A percentile compares a stretch with the other conserved stretches of the same genome.
These are phyloP conservation scores for Piezodorus guildinii DNA, from an alignment of 1,140 invertebrate species.

Conservation along the genomic window DNA sequence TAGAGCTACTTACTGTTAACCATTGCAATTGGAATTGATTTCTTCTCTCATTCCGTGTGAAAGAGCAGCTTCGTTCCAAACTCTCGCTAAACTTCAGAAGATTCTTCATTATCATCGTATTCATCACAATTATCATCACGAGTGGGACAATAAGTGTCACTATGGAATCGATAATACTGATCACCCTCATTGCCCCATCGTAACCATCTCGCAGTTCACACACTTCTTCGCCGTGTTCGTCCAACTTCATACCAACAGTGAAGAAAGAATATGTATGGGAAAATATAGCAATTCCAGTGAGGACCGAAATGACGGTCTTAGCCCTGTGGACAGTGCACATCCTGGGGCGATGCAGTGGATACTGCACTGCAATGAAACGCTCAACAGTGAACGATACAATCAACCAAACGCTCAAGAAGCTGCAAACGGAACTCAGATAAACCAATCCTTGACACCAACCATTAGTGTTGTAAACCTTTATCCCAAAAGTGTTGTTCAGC, in stretches of 20 bases:
- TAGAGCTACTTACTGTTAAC: too few species aligned
- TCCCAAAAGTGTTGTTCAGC: constrained; percentile 39
- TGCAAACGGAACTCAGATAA: constrained; percentile 47
- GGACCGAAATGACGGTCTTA: constrained; percentile 43
- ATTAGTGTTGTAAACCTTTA: constrained; percentile 39
- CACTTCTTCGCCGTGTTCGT: constrained; percentile 33
- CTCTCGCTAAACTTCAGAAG: constrained; percentile 33
- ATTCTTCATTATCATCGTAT: constrained; percentile 49
- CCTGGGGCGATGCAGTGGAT: constrained; percentile 59
- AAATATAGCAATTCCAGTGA: constrained; percentile 43
- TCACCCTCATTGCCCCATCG: constrained; percentile 37
- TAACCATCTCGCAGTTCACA: constrained; percentile 38
- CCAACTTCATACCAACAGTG: constrained; percentile 36
- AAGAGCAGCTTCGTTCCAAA: constrained; percentile 30
- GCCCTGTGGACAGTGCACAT: constrained; percentile 69
- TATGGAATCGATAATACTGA: constrained; percentile 52
- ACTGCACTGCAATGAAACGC: constrained; percentile 65
- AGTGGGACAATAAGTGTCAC: constrained; percentile 60
- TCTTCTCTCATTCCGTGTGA: constrained; percentile 30
- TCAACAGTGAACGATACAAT: constrained; percentile 79
- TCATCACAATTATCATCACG: constrained; percentile 53
- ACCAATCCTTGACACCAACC: constrained; percentile 46
- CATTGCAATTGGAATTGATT: not conserved
- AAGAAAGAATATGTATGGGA: constrained; percentile 49
- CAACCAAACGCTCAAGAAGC: constrained; percentile 67